Conservation (phyloP, 2,113 vertebrate genomes). For the Salvelinus fontinalis region DNA sequence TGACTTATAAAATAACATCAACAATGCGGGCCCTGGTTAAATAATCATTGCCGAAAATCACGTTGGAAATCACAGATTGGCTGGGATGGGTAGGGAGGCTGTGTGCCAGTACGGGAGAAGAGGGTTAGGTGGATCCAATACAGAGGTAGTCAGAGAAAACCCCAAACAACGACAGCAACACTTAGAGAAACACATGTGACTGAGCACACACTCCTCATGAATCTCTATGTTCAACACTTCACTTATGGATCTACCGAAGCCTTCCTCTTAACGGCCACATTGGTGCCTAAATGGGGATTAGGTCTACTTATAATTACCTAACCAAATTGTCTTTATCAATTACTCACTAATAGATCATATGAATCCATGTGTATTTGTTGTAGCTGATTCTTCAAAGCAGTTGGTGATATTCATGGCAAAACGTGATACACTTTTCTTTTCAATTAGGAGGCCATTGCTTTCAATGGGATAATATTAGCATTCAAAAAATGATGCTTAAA, state of each 20-base stretch:
- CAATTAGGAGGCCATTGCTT: no score
- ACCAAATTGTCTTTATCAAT: neutral
- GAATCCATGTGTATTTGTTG: neutral
- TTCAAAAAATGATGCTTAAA: no score
- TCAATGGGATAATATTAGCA: no score
- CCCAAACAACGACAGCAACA: neutral
- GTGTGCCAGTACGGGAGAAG: neutral
- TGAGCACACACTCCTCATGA: neutral
- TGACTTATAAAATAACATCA: conserved; percentile 80
- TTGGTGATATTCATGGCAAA: neutral
- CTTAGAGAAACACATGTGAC: neutral
- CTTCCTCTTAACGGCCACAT: neutral
- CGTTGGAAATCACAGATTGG: conserved; percentile 24
- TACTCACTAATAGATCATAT: neutral
- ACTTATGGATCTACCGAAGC: neutral
- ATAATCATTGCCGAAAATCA: conserved; percentile 63
- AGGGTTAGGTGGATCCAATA: neutral
- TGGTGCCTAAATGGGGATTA: conserved; percentile 1
- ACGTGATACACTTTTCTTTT: neutral
- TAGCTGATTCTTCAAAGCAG: neutral
- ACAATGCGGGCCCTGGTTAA: conserved; percentile 70
- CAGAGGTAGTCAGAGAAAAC: neutral
- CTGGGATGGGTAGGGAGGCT: conserved; percentile 29
- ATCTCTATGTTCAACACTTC: neutral
- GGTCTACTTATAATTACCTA: neutral